Evolutionary conservation across 1,140 invertebrate species (phyloP), one percentile per base, ranked within the genome.

Genomic region (Caligus rogercresseyi): DNA sequence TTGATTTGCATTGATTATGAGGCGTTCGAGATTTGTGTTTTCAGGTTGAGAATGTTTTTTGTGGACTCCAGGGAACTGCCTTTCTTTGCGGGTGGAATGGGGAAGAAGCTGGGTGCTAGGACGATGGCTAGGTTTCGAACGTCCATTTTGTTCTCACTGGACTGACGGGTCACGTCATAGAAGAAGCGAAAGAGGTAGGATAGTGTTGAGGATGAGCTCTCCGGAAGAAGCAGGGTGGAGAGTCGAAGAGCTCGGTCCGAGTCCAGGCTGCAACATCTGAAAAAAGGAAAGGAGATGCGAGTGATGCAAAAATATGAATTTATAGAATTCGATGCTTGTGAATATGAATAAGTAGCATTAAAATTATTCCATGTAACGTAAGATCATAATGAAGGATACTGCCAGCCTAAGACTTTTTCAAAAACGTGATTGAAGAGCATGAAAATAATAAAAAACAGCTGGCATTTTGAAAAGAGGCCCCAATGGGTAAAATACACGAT

Each of bases 81-180:
- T 43, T 43, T 43, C n/a, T 43, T 43, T 7, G 7, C n/a, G 7
- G n/a, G 7, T n/a, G n/a, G n/a, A 43, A 43, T 7, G 23, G 61
- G 61, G 31, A 63, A 63, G 11, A 63, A 16, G 24, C 52, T 59
- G 2, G 61, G 61, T 3, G 61, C 52, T n/a, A 63, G 53, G 19
- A 63, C 61, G 25, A 63, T 63, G 20, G 61, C 61, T 20, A 63
- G 25, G 24, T 55, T 63, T 4, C 15, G 15, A 1, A 26, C 52
- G 24, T 58, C 52, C 61, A 63, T 63, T 53, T 63, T 63, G 52
- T 63, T 63, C 11, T n/a, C 13, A 13, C 14, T 54, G 16, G 51
- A 58, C n/a, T 63, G 3, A 14, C 13, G 15, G 18, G 61, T 4
- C 14, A 63, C 53, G 1, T 55, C 18, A 14, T n/a, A 20, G 11